Conservation (phyloP, 2,113 vertebrate species). For the Gadus macrocephalus region DNA sequence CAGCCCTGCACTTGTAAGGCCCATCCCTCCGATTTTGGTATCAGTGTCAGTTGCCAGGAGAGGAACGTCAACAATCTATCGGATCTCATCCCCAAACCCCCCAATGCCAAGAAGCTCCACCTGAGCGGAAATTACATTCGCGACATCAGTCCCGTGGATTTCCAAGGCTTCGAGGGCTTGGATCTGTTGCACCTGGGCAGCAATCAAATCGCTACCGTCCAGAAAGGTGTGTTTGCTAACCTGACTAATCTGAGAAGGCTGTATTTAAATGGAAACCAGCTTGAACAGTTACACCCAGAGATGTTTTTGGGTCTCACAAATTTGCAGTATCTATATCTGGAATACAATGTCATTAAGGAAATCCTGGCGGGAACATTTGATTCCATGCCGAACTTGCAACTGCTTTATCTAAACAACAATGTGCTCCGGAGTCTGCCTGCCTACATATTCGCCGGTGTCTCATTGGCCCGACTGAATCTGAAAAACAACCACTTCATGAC, state of each 20-base stretch:
- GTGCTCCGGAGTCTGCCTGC: conserved; percentile 90
- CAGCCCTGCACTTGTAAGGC: conserved; percentile 91
- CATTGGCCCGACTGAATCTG: conserved; percentile 90
- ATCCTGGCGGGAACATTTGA: conserved; percentile 93
- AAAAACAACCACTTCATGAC: conserved; percentile 99
- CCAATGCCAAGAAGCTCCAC: conserved; percentile 93
- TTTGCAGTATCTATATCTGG: conserved; percentile 94
- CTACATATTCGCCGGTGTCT: conserved; percentile 88
- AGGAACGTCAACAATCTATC: conserved; percentile 85
- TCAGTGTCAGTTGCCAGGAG: conserved; percentile 95
- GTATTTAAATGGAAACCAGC: conserved; percentile 95
- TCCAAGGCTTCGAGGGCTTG: conserved; percentile 89
- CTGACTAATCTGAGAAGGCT: conserved; percentile 92
- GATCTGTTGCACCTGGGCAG: conserved; percentile 95
- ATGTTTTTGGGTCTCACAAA: conserved; percentile 94
- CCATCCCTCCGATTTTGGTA: conserved; percentile 91
- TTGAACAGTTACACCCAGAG: conserved; percentile 90
- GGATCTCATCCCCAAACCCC: conserved; percentile 85
- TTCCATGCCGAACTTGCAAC: conserved; percentile 91
- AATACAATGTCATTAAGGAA: conserved; percentile 98
- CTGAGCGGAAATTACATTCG: conserved; percentile 92
- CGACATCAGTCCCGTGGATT: conserved; percentile 83
- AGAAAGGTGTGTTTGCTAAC: conserved; percentile 89
- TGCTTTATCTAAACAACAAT: conserved; percentile 96
- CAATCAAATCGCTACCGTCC: conserved; percentile 86